Evolutionary conservation across 2,888 invertebrate species (phyloP).

Genomic region (Thysanoteuthis rhombus): DNA sequence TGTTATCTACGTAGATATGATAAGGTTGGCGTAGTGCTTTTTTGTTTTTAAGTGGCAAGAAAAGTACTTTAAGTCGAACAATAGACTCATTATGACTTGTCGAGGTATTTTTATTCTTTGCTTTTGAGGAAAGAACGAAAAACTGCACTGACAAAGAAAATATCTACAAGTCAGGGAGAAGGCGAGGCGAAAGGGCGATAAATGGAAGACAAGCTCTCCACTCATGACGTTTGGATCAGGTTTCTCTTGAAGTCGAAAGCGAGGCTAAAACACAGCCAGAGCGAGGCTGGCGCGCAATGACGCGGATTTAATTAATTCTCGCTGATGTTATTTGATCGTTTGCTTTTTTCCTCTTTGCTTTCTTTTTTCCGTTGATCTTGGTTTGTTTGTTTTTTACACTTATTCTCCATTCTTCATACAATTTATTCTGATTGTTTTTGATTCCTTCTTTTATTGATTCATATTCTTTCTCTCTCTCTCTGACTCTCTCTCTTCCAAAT

Average conservation of each 20-base stretch:
- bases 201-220: too few relatives aligned
- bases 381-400: not conserved
- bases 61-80: not conserved
- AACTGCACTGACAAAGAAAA: not conserved
- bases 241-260: too few relatives aligned
- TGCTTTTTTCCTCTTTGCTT: not conserved
- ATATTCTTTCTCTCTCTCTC: not conserved
- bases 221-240: too few relatives aligned
- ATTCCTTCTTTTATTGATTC: too few relatives aligned
- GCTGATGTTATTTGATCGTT: too few relatives aligned
- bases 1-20: not conserved
- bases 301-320: too few relatives aligned
- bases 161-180: not conserved
- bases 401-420: not conserved
- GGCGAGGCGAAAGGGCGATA: too few relatives aligned
- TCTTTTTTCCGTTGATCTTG: not conserved
- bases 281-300: too few relatives aligned
- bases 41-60: not conserved
- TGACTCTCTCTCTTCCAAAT: not conserved
- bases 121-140: not conserved
- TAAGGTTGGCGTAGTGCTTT: not conserved
- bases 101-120: not conserved
- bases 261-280: too few relatives aligned
- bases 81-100: not conserved
- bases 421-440: too few relatives aligned